Base-by-base conservation (phyloP, 30 jellyfish, hydroid and myxozoan genomes). In the Cassiopea andromeda region DNA sequence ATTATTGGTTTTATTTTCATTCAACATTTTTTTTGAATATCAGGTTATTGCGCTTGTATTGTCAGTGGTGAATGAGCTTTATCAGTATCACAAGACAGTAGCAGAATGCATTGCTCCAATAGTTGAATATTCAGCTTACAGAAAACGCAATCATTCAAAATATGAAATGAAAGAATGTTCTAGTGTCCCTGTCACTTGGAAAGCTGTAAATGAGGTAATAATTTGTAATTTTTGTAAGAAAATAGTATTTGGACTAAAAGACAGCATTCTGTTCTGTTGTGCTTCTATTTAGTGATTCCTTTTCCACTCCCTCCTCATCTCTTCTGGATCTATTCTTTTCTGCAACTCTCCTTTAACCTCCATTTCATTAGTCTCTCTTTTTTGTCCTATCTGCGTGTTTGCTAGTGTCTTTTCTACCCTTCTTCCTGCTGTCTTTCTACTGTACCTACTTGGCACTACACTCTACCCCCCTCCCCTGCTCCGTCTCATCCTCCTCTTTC, bases 51-150 rank as follows among this genome's bases (percentile, higher is more conserved):
- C 90, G 1, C 78, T 89, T 70, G 93, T 94, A 6, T 70, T 93
- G 87, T 91, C 97, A 13, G 86, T 95, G 5, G 95, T 97, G 14
- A 95, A 75, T 47, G 99, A 95, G 47, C 92, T 95, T 44, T 92
- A 95, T 67, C 90, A 88, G 19, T 95, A 95, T 85, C 99, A 95
- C 80, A 92, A 81, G 48, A 84, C 98, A 14, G 98, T 88, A 48
- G 97, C 99, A 44, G 97, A 91, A 18, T 82, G 89, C 58, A 67
- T 82, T 45, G 90, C 93, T 17, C 97, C 97, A 1, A 78, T 90
- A 2, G 97, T 90, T 27, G 92, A 83, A 13, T 90, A 87, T 69
- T 77, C 94, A 14, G 82, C 88, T 2, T 87, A 87, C 94, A 67
- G 94, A 71, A 86, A 87, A 50, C 94, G 94, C 19, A 77, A 78